A percentile compares a stretch with the other conserved stretches of the same genome.
phyloP scores from a whole-genome alignment of 2,797 vertebrate genomes.

The Sebastolobus altivelis region DNA sequence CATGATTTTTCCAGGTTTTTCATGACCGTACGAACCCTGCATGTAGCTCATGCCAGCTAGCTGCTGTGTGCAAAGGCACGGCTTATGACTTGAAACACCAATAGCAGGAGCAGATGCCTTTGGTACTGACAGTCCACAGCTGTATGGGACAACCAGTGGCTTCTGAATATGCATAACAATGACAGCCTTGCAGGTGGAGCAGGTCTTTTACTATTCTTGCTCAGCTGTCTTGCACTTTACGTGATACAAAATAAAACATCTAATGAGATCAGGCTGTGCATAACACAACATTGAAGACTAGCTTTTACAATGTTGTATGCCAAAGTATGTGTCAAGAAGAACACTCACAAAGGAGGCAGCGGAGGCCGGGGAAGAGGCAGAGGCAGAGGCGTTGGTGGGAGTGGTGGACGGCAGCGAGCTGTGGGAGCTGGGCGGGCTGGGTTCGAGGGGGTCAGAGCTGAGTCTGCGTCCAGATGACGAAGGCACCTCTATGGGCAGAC shows the following conservation, averaged over 20 bases:
- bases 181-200: neutral
- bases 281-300: neutral
- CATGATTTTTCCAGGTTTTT: no score
- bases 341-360: constrained; percentile 77
- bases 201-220: neutral
- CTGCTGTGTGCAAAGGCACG: neutral
- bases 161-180: neutral
- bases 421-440: constrained; percentile 78
- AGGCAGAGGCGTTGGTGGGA: constrained; percentile 52
- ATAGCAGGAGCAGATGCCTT: neutral
- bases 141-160: neutral
- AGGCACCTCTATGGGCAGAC: constrained; percentile 80
- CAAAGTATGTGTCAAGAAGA: neutral
- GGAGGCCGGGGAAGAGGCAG: constrained; percentile 52
- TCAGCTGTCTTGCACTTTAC: neutral
- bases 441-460: constrained; percentile 76
- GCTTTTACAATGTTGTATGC: neutral
- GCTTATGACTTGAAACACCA: neutral
- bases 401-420: constrained; percentile 62
- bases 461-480: constrained; percentile 70
- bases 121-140: neutral
- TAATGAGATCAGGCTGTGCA: neutral
- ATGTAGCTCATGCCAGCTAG: neutral
- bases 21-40: no score
- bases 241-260: neutral